These are phyloP conservation scores for Palythoa caribaeorum DNA, from an alignment of 92 coral and sea anemone species.

Conservation along the genomic window DNA sequence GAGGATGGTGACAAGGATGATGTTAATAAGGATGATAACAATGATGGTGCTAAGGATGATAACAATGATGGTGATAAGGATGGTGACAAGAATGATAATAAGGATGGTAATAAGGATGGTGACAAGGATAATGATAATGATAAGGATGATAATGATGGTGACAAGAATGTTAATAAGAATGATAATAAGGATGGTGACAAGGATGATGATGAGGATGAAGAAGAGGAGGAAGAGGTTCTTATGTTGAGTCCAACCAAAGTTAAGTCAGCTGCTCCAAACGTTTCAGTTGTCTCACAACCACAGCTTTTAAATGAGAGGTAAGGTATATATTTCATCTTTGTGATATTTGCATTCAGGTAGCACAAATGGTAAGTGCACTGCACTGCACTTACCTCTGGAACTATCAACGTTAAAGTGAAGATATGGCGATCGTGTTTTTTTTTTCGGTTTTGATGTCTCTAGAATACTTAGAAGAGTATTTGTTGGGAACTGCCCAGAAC, in stretches of 20 bases:
- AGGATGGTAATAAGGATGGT: neutral
- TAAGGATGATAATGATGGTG: neutral
- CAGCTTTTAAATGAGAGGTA: constrained; percentile 61
- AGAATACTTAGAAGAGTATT: too few species aligned
- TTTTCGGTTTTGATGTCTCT: too few species aligned
- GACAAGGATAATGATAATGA: neutral
- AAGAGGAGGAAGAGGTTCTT: constrained; percentile 9
- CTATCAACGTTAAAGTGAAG: too few species aligned
- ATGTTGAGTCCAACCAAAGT: constrained; percentile 29
- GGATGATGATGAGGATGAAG: neutral
- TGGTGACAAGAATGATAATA: neutral
- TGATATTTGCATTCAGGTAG: neutral
- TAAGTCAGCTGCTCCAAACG: neutral
- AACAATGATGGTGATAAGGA: too few species aligned
- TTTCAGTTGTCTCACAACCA: constrained; percentile 63
- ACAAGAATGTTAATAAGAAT: neutral
- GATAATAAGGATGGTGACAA: neutral
- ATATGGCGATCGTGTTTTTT: too few species aligned
- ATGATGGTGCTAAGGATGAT: neutral
- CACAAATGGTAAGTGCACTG: neutral
- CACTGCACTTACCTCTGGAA: too few species aligned
- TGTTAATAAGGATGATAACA: neutral
- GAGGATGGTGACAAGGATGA: too few species aligned
- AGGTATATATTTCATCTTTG: neutral
- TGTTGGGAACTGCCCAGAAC: too few species aligned